These are phyloP conservation scores for Gymnogyps californianus DNA, from an alignment of 2,113 vertebrate genomes.

Conservation along the genomic window DNA sequence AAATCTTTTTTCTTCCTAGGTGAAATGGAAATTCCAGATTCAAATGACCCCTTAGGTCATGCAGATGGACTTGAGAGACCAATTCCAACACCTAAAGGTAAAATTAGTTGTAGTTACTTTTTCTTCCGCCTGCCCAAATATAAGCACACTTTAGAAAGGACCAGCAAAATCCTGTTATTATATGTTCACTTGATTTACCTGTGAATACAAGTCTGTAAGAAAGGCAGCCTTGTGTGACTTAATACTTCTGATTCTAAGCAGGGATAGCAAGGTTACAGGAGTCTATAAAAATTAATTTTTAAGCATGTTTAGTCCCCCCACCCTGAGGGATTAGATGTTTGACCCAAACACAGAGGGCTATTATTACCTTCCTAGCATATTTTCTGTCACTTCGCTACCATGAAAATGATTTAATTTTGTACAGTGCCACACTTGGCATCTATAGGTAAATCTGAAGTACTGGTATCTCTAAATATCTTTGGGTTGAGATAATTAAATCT, in stretches of 20 bases:
- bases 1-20: conserved; percentile 34
- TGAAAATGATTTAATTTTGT: background rate
- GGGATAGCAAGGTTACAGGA: background rate
- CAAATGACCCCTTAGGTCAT: conserved; percentile 73
- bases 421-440: background rate
- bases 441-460: background rate
- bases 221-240: background rate
- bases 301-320: background rate
- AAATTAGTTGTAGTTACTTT: background rate
- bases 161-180: background rate
- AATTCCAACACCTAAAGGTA: conserved; percentile 83
- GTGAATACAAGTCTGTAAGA: background rate
- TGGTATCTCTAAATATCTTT: background rate
- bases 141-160: background rate
- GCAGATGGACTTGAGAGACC: conserved; percentile 75
- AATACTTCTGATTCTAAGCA: background rate
- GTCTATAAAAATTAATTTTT: background rate
- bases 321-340: background rate
- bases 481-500: background rate
- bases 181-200: background rate
- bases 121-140: background rate
- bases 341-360: background rate
- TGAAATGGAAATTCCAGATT: conserved; percentile 73
- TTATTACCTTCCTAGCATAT: background rate
- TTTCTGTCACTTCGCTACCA: background rate